Conservation (phyloP, 2,797 vertebrate genomes). For the Hyperoplus lanceolatus region DNA sequence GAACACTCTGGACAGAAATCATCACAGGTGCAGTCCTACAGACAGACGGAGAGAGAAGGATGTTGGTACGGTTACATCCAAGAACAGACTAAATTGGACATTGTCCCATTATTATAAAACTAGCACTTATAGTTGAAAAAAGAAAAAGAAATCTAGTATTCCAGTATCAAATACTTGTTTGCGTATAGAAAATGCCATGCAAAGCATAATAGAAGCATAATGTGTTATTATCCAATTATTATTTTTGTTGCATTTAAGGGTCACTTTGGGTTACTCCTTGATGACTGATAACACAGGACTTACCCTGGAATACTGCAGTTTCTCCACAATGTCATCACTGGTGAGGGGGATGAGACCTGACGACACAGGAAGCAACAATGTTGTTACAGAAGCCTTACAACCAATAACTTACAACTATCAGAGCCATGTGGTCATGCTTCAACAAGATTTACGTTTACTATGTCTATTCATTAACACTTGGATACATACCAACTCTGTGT, state of each 20-base stretch:
- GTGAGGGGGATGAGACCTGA: constrained; percentile 96
- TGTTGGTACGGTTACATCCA: not conserved
- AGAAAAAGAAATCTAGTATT: not conserved
- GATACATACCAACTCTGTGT: constrained; percentile 93
- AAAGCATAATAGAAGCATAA: not conserved
- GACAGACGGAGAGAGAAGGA: not conserved
- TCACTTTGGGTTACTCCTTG: not conserved
- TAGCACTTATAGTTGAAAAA: not conserved
- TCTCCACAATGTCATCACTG: constrained; percentile 98
- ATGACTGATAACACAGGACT: constrained; percentile 48
- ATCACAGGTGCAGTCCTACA: constrained; percentile 96
- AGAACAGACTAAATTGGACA: not conserved
- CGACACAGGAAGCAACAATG: constrained; percentile 17
- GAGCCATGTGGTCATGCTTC: not conserved
- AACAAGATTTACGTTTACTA: not conserved
- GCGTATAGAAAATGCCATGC: not conserved
- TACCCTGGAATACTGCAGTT: constrained; percentile 97
- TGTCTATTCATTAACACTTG: not conserved
- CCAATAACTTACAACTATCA: not conserved
- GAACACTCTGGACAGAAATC: constrained; percentile 98
- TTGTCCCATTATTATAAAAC: not conserved
- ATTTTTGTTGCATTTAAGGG: not conserved
- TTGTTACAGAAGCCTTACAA: not conserved
- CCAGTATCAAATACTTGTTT: not conserved
- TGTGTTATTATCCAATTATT: too few species aligned